These are phyloP conservation scores for Motacilla alba DNA, from an alignment of 2,113 vertebrate genomes.

Conservation along the genomic window DNA sequence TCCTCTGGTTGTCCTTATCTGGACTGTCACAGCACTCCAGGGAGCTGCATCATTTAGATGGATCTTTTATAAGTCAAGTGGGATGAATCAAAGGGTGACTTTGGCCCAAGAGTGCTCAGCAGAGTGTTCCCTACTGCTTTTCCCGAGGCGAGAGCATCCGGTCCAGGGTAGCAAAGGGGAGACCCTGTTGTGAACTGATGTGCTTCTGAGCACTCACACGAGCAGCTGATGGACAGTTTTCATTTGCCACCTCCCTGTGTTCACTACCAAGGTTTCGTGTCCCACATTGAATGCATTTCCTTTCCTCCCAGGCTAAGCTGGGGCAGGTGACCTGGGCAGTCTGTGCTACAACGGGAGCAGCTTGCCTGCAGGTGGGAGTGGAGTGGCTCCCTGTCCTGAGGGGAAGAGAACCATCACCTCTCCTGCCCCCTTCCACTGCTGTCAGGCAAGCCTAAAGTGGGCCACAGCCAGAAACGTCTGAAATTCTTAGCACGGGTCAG, in stretches of 20 bases:
- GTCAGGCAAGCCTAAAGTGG: fast-evolving
- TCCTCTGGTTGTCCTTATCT: not conserved
- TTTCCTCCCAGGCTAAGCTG: not conserved
- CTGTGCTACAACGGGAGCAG: fast-evolving
- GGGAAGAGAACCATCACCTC: not conserved
- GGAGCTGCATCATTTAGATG: not conserved
- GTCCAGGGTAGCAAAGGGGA: not conserved
- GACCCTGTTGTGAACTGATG: fast-evolving
- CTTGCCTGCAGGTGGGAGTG: not conserved
- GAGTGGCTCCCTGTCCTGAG: not conserved
- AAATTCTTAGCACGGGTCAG: not conserved
- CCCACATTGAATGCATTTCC: not conserved
- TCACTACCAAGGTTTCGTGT: not conserved
- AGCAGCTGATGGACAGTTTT: not conserved
- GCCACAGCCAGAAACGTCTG: not conserved
- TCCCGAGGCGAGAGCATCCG: fast-evolving
- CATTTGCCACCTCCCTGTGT: not conserved
- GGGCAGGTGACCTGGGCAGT: fast-evolving
- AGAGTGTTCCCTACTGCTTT: not conserved
- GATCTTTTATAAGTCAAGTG: not conserved
- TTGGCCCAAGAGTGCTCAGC: not conserved
- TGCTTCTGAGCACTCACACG: fast-evolving
- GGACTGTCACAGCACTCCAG: not conserved
- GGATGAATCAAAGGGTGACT: not conserved
- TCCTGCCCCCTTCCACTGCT: not conserved